Percentiles rank a stretch among this genome's conserved stretches.
Conservation (phyloP, 2,113 vertebrate genomes). For the Genyomyrus donnyi region DNA sequence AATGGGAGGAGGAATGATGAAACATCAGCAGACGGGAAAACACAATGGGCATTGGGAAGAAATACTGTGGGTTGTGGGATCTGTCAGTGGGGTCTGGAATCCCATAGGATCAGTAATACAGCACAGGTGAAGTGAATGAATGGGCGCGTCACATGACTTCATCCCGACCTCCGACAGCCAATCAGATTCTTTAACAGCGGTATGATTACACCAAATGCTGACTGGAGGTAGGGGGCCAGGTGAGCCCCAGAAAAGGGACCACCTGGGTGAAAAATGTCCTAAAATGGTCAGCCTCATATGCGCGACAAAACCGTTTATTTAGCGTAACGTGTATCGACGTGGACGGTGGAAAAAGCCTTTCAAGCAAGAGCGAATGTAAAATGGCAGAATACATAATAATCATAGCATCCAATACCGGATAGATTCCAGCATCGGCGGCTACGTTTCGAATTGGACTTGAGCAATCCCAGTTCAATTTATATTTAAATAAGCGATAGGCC, state of each 20-base stretch:
- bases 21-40: background rate
- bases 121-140: background rate
- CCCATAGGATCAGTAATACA: background rate
- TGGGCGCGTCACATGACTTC: background rate
- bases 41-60: background rate
- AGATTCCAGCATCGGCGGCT: constrained; percentile 53
- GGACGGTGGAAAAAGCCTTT: background rate
- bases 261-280: background rate
- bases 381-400: constrained; percentile 56
- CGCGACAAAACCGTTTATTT: background rate
- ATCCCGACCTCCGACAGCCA: background rate
- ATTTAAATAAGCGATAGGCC: constrained; percentile 64
- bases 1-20: background rate
- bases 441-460: constrained; percentile 59
- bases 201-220: background rate
- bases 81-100: background rate
- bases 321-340: background rate
- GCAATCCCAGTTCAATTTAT: constrained; percentile 61
- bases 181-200: background rate
- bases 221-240: background rate
- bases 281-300: background rate
- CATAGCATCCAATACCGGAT: constrained; percentile 56
- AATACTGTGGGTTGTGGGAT: background rate
- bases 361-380: constrained; percentile 26
- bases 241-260: background rate